Conservation (phyloP, 2,888 invertebrate genomes). For the Octonoba sinensis region DNA sequence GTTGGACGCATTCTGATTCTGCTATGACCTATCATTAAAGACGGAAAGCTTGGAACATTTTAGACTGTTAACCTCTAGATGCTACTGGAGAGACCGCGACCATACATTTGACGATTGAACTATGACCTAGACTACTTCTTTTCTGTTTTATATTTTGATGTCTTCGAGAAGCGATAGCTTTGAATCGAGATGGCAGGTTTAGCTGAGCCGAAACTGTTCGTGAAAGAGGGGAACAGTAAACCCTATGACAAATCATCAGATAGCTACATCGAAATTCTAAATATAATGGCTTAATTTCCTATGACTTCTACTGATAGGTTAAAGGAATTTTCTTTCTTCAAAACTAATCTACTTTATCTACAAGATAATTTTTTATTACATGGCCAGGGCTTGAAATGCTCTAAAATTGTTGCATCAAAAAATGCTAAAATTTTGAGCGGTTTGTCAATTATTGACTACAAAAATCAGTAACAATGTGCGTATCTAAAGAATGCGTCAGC, state of each 20-base stretch:
- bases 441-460: slow-evolving; percentile 7
- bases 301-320: slow-evolving; percentile 26
- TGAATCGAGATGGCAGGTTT: slow-evolving; percentile 48
- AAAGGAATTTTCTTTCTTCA: slow-evolving; percentile 30
- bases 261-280: slow-evolving; percentile 49
- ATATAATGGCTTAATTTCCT: slow-evolving; percentile 28
- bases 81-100: slow-evolving; percentile 42
- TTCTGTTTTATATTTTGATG: slow-evolving; percentile 21
- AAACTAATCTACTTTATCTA: slow-evolving; percentile 41
- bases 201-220: slow-evolving; percentile 50
- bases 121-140: slow-evolving; percentile 5
- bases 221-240: slow-evolving; percentile 40
- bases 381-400: slow-evolving; percentile 48
- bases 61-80: slow-evolving; percentile 29
- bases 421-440: slow-evolving; percentile 44
- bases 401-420: slow-evolving; percentile 30
- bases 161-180: slow-evolving; percentile 32
- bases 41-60: slow-evolving; percentile 54
- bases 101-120: slow-evolving; percentile 11
- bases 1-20: slow-evolving; percentile 59
- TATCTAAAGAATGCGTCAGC: slow-evolving; percentile 31
- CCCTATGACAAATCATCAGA: slow-evolving; percentile 38
- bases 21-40: slow-evolving; percentile 45
- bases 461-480: slow-evolving; percentile 52
- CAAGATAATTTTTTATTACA: slow-evolving; percentile 20